Conservation (phyloP, 2,113 vertebrate genomes). For the Notothenia rossii region DNA sequence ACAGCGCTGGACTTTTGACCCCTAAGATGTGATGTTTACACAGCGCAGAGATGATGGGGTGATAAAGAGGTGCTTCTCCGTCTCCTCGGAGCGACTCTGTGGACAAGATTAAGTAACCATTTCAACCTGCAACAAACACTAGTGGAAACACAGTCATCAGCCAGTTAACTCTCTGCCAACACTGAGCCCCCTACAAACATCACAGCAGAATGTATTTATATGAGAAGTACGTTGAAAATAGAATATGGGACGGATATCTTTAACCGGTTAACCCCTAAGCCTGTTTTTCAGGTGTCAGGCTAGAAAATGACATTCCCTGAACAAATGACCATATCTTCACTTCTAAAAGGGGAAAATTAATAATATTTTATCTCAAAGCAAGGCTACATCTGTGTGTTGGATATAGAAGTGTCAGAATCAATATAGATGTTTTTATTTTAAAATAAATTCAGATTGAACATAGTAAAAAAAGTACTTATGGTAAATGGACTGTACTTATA, state of each 20-base stretch:
- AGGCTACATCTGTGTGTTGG: too few species aligned
- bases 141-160: constrained; percentile 13
- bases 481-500: too few species aligned
- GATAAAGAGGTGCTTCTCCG: constrained; percentile 63
- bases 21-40: constrained; percentile 55
- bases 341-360: too few species aligned
- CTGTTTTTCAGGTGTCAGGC: too few species aligned
- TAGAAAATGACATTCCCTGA: too few species aligned
- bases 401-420: too few species aligned
- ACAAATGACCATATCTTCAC: too few species aligned
- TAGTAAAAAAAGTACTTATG: too few species aligned
- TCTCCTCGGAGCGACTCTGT: constrained; percentile 44
- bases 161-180: constrained; percentile 19
- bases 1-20: constrained; percentile 71
- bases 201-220: not conserved
- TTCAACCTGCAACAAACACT: constrained; percentile 4
- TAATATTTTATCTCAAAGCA: too few species aligned
- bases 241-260: not conserved
- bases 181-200: not conserved
- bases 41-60: constrained; percentile 58
- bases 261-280: too few species aligned
- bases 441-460: too few species aligned
- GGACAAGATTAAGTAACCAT: constrained; percentile 14
- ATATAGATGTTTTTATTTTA: too few species aligned
- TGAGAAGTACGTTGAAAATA: not conserved